phyloP scores from a whole-genome alignment of 1,140 invertebrate genomes.

The Neotoxoptera formosana region DNA sequence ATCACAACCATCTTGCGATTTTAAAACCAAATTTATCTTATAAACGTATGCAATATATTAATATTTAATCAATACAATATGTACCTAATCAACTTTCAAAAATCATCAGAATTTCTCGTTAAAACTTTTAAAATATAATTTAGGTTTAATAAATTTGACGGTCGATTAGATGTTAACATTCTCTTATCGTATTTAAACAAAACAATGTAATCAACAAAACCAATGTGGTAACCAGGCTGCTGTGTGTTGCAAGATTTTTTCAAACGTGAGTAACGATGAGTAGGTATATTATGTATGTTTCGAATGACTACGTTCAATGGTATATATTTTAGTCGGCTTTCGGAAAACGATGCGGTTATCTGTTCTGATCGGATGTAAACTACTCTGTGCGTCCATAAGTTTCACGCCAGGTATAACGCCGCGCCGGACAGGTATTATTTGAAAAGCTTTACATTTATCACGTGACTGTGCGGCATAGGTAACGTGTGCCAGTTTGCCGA shows the following conservation, averaged over 20 bases:
- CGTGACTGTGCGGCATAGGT: neutral
- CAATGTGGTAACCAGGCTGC: too few species aligned
- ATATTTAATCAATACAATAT: too few species aligned
- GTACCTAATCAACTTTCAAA: too few species aligned
- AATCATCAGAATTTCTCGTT: neutral
- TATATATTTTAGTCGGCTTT: neutral
- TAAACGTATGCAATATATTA: too few species aligned
- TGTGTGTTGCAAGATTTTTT: neutral
- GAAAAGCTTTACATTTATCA: conserved; percentile 2
- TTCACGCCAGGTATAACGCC: neutral
- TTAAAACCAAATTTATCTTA: too few species aligned
- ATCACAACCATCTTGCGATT: too few species aligned
- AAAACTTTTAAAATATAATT: neutral
- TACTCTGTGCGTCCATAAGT: neutral
- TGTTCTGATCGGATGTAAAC: neutral
- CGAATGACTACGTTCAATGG: neutral
- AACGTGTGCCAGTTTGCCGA: neutral
- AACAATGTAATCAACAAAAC: neutral
- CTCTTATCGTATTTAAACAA: neutral
- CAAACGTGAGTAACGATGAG: neutral
- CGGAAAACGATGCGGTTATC: too few species aligned
- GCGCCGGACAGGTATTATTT: neutral
- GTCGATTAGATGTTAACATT: too few species aligned
- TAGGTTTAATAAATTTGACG: neutral
- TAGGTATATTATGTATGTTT: too few species aligned